Evolutionary conservation across 2,113 vertebrate genomes (phyloP), one percentile per base, ranked within the genome.

Genomic region (Pogona vitticeps): DNA sequence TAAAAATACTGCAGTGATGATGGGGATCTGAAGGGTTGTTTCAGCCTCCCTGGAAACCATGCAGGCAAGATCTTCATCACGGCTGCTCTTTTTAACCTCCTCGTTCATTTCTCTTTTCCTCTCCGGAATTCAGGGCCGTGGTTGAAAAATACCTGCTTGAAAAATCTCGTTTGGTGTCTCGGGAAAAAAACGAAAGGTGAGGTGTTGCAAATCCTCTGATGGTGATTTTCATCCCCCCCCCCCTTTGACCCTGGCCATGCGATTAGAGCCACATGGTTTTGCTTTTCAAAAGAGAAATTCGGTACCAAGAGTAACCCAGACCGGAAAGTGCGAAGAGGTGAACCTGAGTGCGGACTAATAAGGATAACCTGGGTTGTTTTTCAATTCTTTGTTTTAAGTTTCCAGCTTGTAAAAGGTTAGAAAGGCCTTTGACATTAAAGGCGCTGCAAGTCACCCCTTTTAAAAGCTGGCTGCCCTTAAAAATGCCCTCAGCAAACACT

Each of bases 71-170:
- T n/a, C n/a, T n/a, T n/a, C n/a, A n/a, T n/a, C n/a, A n/a, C n/a
- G 26, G 14, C 20, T n/a, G 17, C 15, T 38, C 21, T 67, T 83
- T 46, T 17, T 36, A 26, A 21, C 36, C 10, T 17, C 20, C 2
- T 1, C 17, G 17, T 38, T 90, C 71, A 72, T 73, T 14, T 6
- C 75, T 59, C 40, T 83, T 82, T 65, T 2, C 18, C 81, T 42
- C 93, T 88, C 0, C 85, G 2, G 65, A 72, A 78, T 90, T 88
- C 89, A 99, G 99, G 91, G 99, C 99, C 59, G 98, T 99, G 72
- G 99, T 99, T 79, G 99, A 99, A 95, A 99, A 99, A 90, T 99
- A 99, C 89, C 97, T 99, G 92, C 97, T 99, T 92, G 99, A 99
- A 94, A 99, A 99, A 93, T 99, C 98, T 91, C 98, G 98, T 8